A percentile compares a stretch with the other conserved stretches of the same genome.
Conservation (phyloP, 2,113 vertebrate genomes). For the Onychostoma macrolepis region DNA sequence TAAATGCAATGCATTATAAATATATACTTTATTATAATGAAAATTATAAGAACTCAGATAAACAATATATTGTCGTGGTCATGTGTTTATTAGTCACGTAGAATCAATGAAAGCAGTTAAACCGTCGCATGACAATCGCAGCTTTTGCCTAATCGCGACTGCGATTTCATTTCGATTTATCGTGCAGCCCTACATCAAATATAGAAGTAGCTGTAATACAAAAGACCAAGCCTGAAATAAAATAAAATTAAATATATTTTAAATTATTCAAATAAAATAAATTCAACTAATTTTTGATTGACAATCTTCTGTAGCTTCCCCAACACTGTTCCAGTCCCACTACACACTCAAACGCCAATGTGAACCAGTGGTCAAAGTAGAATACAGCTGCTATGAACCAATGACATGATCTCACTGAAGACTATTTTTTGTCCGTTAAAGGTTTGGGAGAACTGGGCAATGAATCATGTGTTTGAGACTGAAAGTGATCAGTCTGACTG, state of each 20-base stretch:
- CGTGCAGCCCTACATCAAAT: no score
- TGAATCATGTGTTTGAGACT: slow-evolving; percentile 32
- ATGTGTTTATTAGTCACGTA: no score
- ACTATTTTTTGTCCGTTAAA: background rate
- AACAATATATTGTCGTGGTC: no score
- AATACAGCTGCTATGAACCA: background rate
- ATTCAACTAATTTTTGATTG: background rate
- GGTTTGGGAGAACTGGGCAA: background rate
- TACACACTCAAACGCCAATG: background rate
- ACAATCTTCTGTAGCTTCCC: background rate
- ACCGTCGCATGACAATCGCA: no score
- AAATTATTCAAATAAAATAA: background rate
- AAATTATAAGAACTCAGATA: no score
- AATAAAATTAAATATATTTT: no score
- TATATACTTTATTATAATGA: no score
- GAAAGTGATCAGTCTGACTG: slow-evolving; percentile 33
- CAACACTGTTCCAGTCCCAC: background rate
- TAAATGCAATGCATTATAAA: no score
- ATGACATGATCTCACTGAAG: background rate
- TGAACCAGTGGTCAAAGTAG: background rate
- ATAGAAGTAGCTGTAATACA: background rate
- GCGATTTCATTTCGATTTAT: no score
- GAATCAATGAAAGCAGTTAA: no score
- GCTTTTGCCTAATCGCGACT: no score
- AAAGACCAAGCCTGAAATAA: background rate